A percentile compares a stretch with the other conserved stretches of the same genome.
These are phyloP conservation scores for Fratercula arctica DNA, from an alignment of 2,797 vertebrate species.

Conservation along the genomic window DNA sequence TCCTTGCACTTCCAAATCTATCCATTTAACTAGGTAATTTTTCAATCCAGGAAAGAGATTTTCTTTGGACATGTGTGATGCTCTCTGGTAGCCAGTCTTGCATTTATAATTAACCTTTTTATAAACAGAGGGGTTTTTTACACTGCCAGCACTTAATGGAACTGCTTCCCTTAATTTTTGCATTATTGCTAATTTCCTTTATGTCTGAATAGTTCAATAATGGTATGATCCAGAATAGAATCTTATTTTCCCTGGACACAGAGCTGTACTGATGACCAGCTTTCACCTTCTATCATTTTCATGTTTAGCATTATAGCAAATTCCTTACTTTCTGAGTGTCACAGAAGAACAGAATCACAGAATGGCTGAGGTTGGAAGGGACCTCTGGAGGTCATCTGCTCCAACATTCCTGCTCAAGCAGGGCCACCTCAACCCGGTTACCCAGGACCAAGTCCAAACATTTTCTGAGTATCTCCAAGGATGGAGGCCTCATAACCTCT, in stretches of 20 bases:
- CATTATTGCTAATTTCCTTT: neutral
- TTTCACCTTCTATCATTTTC: neutral
- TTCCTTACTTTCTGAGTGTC: neutral
- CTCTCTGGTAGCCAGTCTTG: neutral
- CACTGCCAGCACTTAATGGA: neutral
- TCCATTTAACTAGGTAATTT: neutral
- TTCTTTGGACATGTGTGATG: neutral
- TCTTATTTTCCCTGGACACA: neutral
- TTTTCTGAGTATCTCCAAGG: neutral
- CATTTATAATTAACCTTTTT: neutral
- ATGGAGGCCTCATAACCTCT: neutral
- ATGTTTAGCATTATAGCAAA: neutral
- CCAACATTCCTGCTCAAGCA: neutral
- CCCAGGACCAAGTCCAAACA: neutral
- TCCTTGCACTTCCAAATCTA: neutral
- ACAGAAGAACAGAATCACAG: neutral
- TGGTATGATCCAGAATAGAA: neutral
- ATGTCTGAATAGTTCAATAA: neutral
- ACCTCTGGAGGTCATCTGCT: neutral
- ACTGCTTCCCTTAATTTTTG: neutral
- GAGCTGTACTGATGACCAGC: neutral
- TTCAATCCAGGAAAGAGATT: neutral
- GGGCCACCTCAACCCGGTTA: neutral
- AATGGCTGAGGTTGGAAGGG: neutral
- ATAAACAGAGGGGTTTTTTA: neutral